Evolutionary conservation across 1,140 invertebrate species (phyloP).

Genomic region (Zaprionus taronus): DNA sequence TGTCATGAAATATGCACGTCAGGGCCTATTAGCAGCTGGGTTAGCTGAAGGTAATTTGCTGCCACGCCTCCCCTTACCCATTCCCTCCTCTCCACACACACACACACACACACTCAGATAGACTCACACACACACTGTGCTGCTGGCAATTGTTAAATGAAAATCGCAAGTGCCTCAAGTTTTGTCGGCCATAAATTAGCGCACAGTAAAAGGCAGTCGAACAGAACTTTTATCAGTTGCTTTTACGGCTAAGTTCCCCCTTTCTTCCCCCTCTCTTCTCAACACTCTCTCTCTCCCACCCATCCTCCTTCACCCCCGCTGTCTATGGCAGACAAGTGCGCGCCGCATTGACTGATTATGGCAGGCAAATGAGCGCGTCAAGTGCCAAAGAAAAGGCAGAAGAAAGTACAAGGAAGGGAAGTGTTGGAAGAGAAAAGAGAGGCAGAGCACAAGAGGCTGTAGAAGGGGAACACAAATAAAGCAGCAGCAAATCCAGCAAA

Average conservation of each 20-base stretch:
- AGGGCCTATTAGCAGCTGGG: constrained; percentile 24
- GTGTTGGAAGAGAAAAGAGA: neutral
- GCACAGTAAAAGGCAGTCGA: constrained; percentile 48
- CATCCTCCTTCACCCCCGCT: neutral
- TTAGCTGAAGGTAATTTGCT: constrained; percentile 34
- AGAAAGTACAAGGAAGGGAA: neutral
- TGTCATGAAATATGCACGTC: constrained; percentile 63
- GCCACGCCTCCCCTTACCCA: neutral
- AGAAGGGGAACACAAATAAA: constrained; percentile 4
- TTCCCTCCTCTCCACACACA: neutral
- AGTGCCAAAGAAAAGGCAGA: constrained; percentile 24
- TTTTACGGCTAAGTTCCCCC: constrained; percentile 42
- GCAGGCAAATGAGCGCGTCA: constrained; percentile 65
- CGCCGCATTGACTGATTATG: constrained; percentile 74
- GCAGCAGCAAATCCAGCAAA: neutral
- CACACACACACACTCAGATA: constrained; percentile 6
- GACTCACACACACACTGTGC: neutral
- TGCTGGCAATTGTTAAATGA: constrained; percentile 38
- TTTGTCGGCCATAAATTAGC: constrained; percentile 67
- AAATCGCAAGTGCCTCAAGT: constrained; percentile 41
- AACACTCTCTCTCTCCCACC: neutral
- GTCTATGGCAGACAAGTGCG: constrained; percentile 44
- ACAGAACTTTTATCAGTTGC: constrained; percentile 70
- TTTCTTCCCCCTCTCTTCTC: neutral
- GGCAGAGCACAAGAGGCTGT: neutral